A percentile compares a stretch with the other conserved stretches of the same genome.
Evolutionary conservation across 1,140 invertebrate species (phyloP).

Genomic region (Brachionus rubens): DNA sequence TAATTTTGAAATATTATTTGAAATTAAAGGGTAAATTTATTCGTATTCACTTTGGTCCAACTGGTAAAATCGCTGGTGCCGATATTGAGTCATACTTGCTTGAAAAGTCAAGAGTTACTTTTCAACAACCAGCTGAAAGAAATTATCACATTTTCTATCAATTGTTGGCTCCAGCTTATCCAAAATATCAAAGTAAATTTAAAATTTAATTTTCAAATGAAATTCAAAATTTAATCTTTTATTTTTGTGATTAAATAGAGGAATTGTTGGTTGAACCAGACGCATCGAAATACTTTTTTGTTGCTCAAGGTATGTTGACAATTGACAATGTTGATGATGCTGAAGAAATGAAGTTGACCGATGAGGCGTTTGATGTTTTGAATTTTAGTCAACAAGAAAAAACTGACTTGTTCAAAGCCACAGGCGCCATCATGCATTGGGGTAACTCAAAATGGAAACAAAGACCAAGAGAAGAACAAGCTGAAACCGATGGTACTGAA

Average conservation of each 20-base stretch:
- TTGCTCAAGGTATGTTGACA: slow-evolving; percentile 92
- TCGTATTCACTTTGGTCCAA: slow-evolving; percentile 98
- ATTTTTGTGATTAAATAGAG: slow-evolving; percentile 64
- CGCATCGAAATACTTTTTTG: slow-evolving; percentile 82
- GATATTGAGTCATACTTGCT: slow-evolving; percentile 99
- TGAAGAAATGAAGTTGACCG: slow-evolving; percentile 85
- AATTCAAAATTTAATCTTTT: neutral
- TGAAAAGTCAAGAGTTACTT: slow-evolving; percentile 99
- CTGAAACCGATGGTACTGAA: slow-evolving; percentile 93
- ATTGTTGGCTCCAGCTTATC: slow-evolving; percentile 88
- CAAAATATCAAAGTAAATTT: slow-evolving; percentile 57
- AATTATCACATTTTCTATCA: slow-evolving; percentile 99
- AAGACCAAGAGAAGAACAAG: slow-evolving; percentile 98
- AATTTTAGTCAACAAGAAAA: slow-evolving; percentile 95
- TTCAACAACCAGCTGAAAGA: slow-evolving; percentile 89
- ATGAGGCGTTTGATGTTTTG: slow-evolving; percentile 95
- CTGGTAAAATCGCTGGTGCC: slow-evolving; percentile 98
- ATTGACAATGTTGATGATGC: slow-evolving; percentile 93
- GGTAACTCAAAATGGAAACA: slow-evolving; percentile 99
- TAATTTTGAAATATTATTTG: neutral
- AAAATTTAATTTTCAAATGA: neutral
- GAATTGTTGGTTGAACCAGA: slow-evolving; percentile 77
- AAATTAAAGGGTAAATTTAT: slow-evolving; percentile 79
- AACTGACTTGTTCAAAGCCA: slow-evolving; percentile 91
- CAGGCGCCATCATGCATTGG: slow-evolving; percentile 94